Evolutionary conservation across 2,888 invertebrate genomes (phyloP).

Genomic region (Caenorhabditis sp.): DNA sequence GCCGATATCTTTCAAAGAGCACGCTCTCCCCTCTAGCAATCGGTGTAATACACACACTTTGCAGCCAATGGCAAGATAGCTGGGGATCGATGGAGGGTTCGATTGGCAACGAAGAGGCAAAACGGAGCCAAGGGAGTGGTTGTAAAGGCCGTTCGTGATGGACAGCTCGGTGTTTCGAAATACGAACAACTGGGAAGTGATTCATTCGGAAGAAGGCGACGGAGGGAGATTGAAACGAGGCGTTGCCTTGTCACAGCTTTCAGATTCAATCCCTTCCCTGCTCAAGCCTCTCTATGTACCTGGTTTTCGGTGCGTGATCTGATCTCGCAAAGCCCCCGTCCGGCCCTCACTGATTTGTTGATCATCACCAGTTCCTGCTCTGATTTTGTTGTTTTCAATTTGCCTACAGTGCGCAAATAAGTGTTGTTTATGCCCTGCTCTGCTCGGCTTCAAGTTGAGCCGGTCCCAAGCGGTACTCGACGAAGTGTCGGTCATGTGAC

Average conservation of each 20-base stretch:
- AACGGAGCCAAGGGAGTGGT: conserved; percentile 26
- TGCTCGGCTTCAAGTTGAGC: conserved; percentile 3
- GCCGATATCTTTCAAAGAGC: conserved; percentile 45
- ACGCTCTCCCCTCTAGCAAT: conserved; percentile 3
- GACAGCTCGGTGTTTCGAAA: conserved; percentile 51
- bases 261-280: no score
- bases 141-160: conserved; percentile 51
- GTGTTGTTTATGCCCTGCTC: conserved; percentile 21
- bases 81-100: conserved; percentile 23
- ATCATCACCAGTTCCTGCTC: conserved; percentile 3
- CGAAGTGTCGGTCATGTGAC: conserved; percentile 49
- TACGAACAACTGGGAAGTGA: conserved; percentile 15
- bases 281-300: background rate
- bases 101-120: conserved; percentile 13
- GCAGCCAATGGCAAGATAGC: conserved; percentile 52
- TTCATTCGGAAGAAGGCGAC: background rate
- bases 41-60: conserved; percentile 60
- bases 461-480: conserved; percentile 41
- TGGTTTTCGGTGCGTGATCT: conserved; percentile 14
- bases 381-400: conserved; percentile 21
- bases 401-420: conserved; percentile 30
- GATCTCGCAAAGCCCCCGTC: no score
- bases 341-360: conserved; percentile 14
- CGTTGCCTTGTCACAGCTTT: conserved; percentile 7
- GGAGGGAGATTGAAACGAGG: background rate